A percentile compares a stretch with the other conserved stretches of the same genome.
phyloP scores from a whole-genome alignment of 2,888 invertebrate species.

The Limenitis camilla region DNA sequence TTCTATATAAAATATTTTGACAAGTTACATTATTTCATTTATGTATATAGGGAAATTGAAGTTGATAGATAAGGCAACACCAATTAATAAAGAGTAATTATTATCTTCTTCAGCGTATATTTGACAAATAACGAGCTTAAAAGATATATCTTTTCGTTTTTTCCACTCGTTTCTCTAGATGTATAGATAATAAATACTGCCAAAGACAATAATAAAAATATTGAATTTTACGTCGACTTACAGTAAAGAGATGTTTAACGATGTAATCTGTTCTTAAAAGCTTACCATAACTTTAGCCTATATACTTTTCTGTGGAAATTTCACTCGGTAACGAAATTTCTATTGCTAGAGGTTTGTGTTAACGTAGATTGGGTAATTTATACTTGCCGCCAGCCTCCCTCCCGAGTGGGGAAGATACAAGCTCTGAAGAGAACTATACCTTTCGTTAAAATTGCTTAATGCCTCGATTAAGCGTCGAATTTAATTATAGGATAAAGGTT shows the following conservation, averaged over 20 bases:
- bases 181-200: no score
- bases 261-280: conserved; percentile 47
- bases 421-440: conserved; percentile 52
- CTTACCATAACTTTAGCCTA: conserved; percentile 56
- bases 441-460: conserved; percentile 67
- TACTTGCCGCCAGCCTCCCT: conserved; percentile 59
- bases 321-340: conserved; percentile 60
- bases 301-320: conserved; percentile 56
- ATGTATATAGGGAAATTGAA: no score
- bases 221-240: not conserved
- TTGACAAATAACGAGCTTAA: no score
- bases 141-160: no score
- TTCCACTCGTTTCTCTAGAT: no score
- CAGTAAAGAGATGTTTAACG: conserved; percentile 18
- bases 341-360: conserved; percentile 66
- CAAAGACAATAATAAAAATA: no score
- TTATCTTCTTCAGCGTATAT: no score
- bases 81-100: no score
- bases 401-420: conserved; percentile 43
- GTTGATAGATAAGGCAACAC: no score
- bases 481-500: conserved; percentile 52
- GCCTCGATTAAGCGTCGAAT: conserved; percentile 58
- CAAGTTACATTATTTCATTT: no score
- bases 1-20: no score
- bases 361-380: conserved; percentile 73